Base-by-base conservation (phyloP, 2,797 vertebrate species). In the Ceryle rudis region DNA sequence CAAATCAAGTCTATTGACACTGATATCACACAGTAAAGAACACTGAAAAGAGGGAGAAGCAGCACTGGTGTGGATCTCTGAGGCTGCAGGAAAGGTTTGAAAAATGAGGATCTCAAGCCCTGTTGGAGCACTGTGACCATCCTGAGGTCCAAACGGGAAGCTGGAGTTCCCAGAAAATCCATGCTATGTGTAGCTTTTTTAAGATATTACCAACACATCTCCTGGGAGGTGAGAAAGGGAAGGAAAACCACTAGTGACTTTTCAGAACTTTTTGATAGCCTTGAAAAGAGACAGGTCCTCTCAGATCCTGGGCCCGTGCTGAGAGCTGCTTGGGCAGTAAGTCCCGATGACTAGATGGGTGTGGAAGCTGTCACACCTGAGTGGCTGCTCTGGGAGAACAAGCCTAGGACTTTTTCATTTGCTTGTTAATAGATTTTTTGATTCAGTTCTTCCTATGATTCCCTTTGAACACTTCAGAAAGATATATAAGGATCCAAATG, bases 141-240 rank as follows among this genome's bases (percentile, higher is more conserved):
- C 47, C 8, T 29, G 15, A 78, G 3, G 22, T 10, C 2, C 52
- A 21, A 71, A 44, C 2, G 2, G n/a, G 79, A 18, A 42, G 4
- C 2, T 79, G 66, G 52, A n/a, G 1, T 3, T 79, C 54, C 23
- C 66, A 64, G 51, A 64, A 14, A 10, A 42, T 8, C 6, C 1
- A 0, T 42, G 78, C 42, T 9, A 9, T 3, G 1, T 8, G 33
- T 4, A 12, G n/a, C 2, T 57, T 79, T 35, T 11, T 26, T 2
- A 35, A 33, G 31, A 42, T 1, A 5, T 74, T 44, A 49, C 9
- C 21, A 44, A 9, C 1, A 62, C 6, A 29, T 35, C 19, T 62
- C n/a, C 39, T 35, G 47, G 21, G 12, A 79, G 12, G 15, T 12
- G 8, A 66, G 31, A 61, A 86, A 80, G 5, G 5, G 17, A 60